Base-by-base conservation (phyloP, 2,113 vertebrate genomes). In the Tachycineta bicolor region DNA sequence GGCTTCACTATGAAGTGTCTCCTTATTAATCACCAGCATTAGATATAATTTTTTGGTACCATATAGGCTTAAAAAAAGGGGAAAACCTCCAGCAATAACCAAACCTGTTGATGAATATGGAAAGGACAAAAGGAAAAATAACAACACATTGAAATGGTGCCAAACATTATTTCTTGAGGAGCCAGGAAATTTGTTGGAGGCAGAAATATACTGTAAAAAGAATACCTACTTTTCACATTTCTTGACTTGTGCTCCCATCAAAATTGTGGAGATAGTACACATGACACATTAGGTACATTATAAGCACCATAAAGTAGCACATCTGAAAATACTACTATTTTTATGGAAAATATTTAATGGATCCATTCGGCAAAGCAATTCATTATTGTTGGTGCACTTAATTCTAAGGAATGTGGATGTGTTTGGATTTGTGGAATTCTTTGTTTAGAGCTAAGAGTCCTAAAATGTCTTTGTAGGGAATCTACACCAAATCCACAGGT, bases 11-110 rank as follows among this genome's bases (percentile, higher is more conserved):
- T 94, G 85, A 93, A 97, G 76, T 91, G 76, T 95, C 96, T 98
- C 96, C 97, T 98, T 98, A 98, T 98, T 98, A 98, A 98, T 98
- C 95, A 96, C 95, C 63, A 94, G 74, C 68, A 97, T 89, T 97
- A 93, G 94, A 79, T 97, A 97, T 84, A 93, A 98, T 98, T 97
- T 98, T 98, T 98, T 37, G 37, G 90, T 85, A 77, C 31, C 8
- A 76, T 24, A 90, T 39, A 83, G 44, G 11, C 28, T 94, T 81
- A 39, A 77, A 69, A 74, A 88, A n/a, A 9, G 34, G 20, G 5
- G 7, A 62, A 79, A 76, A 14, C 15, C 0, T 7, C 7, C 59
- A 83, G 59, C 18, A 90, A 33, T 24, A 85, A 37, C 13, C 14
- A 64, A 56, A 92, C 17, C 24, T 79, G 26, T 37, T 23, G 31